These are phyloP conservation scores for Myripristis jacobus DNA, from an alignment of 2,797 vertebrate species.

Conservation along the genomic window DNA sequence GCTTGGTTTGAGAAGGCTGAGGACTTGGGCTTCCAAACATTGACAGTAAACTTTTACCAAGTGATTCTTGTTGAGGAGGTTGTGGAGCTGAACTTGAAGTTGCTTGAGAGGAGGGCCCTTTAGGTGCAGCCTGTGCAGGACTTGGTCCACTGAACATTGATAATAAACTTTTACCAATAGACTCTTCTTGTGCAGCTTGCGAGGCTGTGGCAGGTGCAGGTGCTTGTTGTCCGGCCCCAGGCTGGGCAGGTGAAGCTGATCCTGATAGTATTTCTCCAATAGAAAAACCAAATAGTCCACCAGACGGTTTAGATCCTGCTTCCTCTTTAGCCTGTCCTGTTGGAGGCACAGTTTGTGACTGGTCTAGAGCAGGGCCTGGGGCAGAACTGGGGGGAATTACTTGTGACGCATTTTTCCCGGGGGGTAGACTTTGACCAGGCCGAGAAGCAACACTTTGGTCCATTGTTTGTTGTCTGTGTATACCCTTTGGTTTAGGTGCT, in stretches of 20 bases:
- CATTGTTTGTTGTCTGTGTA: constrained; percentile 78
- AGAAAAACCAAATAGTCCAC: constrained; percentile 85
- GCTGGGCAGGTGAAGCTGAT: constrained; percentile 68
- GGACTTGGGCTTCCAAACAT: constrained; percentile 67
- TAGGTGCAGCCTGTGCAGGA: constrained; percentile 33
- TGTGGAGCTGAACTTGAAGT: background rate
- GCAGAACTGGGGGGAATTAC: constrained; percentile 53
- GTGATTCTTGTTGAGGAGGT: constrained; percentile 31
- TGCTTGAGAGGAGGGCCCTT: background rate
- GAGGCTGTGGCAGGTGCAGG: constrained; percentile 45
- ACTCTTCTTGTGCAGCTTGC: constrained; percentile 64
- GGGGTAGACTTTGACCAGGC: constrained; percentile 45
- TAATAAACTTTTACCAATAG: constrained; percentile 82
- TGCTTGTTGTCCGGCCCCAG: constrained; percentile 42
- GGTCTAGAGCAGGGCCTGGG: constrained; percentile 39
- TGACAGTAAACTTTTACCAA: constrained; percentile 59
- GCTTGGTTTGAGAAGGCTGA: constrained; percentile 56
- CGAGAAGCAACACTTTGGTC: constrained; percentile 54
- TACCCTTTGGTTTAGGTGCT: constrained; percentile 63
- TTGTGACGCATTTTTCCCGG: constrained; percentile 72
- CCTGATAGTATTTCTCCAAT: constrained; percentile 84
- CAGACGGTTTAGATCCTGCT: constrained; percentile 71
- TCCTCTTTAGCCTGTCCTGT: constrained; percentile 74
- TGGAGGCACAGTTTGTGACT: constrained; percentile 62
- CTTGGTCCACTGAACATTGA: constrained; percentile 83